Evolutionary conservation across 2,113 vertebrate species (phyloP).

Genomic region (Anser cygnoides): DNA sequence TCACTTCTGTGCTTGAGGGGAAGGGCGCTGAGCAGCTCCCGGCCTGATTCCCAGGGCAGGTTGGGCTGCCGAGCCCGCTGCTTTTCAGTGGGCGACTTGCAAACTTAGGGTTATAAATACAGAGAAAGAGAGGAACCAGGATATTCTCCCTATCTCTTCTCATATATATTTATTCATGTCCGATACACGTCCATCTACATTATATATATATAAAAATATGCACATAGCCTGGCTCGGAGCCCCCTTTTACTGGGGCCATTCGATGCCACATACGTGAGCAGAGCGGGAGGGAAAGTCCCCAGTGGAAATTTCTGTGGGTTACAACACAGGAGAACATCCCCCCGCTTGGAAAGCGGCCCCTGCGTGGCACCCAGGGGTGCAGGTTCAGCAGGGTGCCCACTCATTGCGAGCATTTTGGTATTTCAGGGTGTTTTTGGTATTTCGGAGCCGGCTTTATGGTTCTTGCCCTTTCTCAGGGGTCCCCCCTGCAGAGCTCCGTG

Average conservation of each 20-base stretch:
- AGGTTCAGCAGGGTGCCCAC: neutral
- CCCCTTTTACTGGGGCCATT: neutral
- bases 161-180: too few relatives aligned
- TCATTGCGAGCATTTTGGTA: neutral
- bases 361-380: neutral
- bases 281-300: neutral
- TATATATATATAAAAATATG: neutral
- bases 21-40: accelerated
- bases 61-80: neutral
- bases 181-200: neutral
- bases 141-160: neutral
- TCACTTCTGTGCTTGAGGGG: neutral
- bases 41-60: neutral
- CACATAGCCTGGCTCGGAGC: neutral
- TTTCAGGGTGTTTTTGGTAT: neutral
- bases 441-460: neutral
- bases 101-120: neutral
- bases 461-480: neutral
- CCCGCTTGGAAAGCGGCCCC: neutral
- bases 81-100: neutral
- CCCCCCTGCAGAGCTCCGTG: neutral
- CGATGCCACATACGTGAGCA: neutral
- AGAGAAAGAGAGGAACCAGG: neutral
- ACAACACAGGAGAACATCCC: neutral
- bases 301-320: neutral